These are phyloP conservation scores for Psittacara wagleri DNA, from an alignment of 2,113 vertebrate species.

Conservation along the genomic window DNA sequence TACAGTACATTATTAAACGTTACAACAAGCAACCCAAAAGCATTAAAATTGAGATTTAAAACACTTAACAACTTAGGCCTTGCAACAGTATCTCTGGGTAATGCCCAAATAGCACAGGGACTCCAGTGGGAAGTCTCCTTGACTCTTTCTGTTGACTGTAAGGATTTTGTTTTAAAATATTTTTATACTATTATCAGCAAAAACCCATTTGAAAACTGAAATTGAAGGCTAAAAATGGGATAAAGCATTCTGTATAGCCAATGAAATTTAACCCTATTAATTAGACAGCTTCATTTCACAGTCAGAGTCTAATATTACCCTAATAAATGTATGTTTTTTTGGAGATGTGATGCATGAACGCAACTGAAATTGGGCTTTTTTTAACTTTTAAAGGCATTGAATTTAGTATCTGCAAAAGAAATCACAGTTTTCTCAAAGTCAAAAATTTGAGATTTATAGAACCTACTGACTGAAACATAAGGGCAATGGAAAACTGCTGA, in stretches of 20 bases:
- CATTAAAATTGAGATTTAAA: not conserved
- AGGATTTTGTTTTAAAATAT: not conserved
- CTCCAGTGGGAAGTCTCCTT: not conserved
- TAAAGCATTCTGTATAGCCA: not conserved
- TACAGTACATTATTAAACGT: not conserved
- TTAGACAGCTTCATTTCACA: conserved; percentile 27
- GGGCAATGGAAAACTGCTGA: not conserved
- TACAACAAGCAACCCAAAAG: not conserved
- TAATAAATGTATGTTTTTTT: not conserved
- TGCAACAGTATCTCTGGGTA: not conserved
- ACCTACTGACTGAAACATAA: not conserved
- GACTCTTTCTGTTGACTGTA: not conserved
- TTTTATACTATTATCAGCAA: not conserved
- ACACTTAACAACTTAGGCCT: not conserved
- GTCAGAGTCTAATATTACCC: not conserved
- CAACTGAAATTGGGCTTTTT: not conserved
- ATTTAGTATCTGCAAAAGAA: not conserved
- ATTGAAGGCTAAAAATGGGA: not conserved
- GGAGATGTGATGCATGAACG: not conserved
- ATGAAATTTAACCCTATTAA: conserved; percentile 7
- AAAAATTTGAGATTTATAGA: not conserved
- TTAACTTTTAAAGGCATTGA: not conserved
- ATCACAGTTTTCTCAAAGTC: not conserved
- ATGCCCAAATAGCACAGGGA: not conserved
- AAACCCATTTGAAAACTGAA: not conserved